Conservation (phyloP, 2,888 invertebrate species). For the Heliconius ismenius region DNA sequence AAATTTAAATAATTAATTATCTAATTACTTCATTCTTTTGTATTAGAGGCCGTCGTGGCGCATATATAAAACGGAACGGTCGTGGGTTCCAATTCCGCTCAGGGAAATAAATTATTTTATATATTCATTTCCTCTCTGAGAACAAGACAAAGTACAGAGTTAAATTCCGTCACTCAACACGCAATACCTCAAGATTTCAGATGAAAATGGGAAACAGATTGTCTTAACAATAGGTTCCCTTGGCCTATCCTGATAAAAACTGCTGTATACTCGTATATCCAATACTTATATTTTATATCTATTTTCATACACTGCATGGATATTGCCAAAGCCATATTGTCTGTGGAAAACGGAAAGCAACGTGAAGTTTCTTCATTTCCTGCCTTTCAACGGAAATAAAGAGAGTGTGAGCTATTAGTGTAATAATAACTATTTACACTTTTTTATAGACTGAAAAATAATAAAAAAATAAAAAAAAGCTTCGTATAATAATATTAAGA, state of each 20-base stretch:
- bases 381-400: slow-evolving; percentile 4
- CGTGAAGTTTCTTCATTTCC: slow-evolving; percentile 8
- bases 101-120: too few species aligned
- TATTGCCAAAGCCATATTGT: neutral
- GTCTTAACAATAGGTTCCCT: too few species aligned
- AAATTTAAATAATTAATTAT: too few species aligned
- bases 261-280: too few species aligned
- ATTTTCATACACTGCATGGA: neutral
- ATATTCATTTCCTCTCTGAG: too few species aligned
- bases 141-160: too few species aligned
- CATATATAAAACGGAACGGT: too few species aligned
- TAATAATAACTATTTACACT: neutral
- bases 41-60: too few species aligned
- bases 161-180: neutral
- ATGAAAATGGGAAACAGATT: too few species aligned
- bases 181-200: neutral
- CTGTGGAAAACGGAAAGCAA: neutral
- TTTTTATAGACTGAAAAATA: neutral
- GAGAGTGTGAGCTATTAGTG: neutral
- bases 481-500: neutral
- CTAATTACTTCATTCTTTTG: too few species aligned
- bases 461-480: too few species aligned
- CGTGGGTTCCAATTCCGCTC: too few species aligned
- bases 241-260: neutral
- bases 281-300: neutral